phyloP scores from a whole-genome alignment of 2,797 vertebrate genomes.

The Astyanax mexicanus region DNA sequence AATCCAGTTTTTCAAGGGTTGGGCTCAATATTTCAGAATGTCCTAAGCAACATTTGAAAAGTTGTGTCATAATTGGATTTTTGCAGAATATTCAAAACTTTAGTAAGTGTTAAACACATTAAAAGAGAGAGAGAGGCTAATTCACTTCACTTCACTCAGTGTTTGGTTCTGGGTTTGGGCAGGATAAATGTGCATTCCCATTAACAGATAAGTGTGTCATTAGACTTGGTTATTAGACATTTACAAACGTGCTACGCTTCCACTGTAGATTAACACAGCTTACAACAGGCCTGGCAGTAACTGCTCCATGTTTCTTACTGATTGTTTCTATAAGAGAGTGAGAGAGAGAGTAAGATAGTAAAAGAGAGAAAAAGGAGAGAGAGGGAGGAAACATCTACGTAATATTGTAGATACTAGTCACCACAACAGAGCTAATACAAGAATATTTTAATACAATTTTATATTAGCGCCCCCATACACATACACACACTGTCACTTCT shows the following conservation, averaged over 20 bases:
- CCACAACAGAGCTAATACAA: constrained; percentile 33
- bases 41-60: too few species aligned
- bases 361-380: not conserved
- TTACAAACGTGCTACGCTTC: constrained; percentile 6
- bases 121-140: constrained; percentile 1
- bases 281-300: not conserved
- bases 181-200: constrained; percentile 5
- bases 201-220: not conserved
- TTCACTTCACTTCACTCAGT: too few species aligned
- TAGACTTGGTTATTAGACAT: constrained; percentile 26
- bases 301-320: constrained; percentile 14
- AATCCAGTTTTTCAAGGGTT: too few species aligned
- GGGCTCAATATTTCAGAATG: too few species aligned
- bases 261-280: not conserved
- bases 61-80: too few species aligned
- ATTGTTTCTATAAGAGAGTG: constrained; percentile 29
- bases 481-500: constrained; percentile 61
- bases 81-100: too few species aligned
- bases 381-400: not conserved
- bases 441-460: constrained; percentile 60
- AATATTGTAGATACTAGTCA: not conserved
- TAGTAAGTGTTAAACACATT: not conserved
- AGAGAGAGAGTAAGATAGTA: not conserved
- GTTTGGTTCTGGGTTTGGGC: constrained; percentile 1
- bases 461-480: constrained; percentile 52